Evolutionary conservation across 2,888 invertebrate species (phyloP).

Genomic region (Agrilus mali): DNA sequence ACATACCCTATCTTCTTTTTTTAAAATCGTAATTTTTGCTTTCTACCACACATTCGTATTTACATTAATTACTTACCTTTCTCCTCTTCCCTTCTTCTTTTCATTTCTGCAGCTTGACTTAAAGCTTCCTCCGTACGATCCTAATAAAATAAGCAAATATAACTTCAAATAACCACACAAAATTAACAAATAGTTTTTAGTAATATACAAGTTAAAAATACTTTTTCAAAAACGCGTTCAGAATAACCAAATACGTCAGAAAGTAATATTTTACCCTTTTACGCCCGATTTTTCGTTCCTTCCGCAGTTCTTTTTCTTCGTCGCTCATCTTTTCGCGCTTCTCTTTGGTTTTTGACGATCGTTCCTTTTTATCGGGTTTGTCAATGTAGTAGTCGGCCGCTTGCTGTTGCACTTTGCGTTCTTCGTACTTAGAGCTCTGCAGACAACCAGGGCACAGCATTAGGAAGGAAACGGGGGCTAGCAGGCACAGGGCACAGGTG

Average conservation of each 20-base stretch:
- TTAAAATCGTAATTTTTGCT: too few species aligned
- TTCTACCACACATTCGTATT: too few species aligned
- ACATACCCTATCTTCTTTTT: too few species aligned
- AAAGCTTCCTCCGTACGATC: slow-evolving; percentile 62
- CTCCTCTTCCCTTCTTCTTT: slow-evolving; percentile 68
- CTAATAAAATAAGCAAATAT: slow-evolving; percentile 29
- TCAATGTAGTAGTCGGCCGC: slow-evolving; percentile 28
- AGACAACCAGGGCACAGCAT: slow-evolving; percentile 29
- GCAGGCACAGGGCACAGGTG: slow-evolving; percentile 11
- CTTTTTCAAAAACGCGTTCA: too few species aligned
- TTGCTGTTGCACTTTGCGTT: slow-evolving; percentile 27
- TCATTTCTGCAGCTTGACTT: slow-evolving; percentile 49
- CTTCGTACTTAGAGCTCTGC: slow-evolving; percentile 38
- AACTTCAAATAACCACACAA: too few species aligned
- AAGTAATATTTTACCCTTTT: slow-evolving; percentile 49
- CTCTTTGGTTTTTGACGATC: slow-evolving; percentile 39
- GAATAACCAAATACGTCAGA: neutral
- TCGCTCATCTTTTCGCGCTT: slow-evolving; percentile 55
- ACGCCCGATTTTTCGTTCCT: slow-evolving; percentile 68
- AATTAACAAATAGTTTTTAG: too few species aligned
- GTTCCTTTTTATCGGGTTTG: slow-evolving; percentile 39
- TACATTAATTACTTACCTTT: slow-evolving; percentile 41
- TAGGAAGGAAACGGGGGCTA: slow-evolving; percentile 19
- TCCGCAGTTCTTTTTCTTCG: slow-evolving; percentile 67
- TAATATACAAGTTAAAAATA: too few species aligned